Conservation (phyloP, 2,113 vertebrate genomes). For the Oreotrochilus melanogaster region DNA sequence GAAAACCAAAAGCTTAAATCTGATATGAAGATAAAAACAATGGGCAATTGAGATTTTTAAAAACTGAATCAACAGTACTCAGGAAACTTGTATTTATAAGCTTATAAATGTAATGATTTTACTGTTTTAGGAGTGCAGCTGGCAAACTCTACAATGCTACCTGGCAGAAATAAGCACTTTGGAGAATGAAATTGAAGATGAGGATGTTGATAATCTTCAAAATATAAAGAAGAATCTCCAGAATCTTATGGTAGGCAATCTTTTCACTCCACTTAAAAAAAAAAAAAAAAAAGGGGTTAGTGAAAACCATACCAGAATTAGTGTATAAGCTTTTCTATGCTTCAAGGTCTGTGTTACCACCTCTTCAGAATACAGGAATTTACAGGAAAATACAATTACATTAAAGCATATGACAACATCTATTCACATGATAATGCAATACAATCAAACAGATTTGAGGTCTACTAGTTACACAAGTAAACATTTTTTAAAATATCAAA, state of each 20-base stretch:
- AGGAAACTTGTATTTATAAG: not conserved
- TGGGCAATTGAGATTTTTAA: fast-evolving
- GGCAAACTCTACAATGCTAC: conserved; percentile 7
- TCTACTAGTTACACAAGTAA: not conserved
- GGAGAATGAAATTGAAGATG: not conserved
- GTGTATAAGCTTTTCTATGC: not conserved
- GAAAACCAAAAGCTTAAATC: not conserved
- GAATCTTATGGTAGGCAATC: not conserved
- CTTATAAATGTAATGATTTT: not conserved
- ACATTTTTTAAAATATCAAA: not conserved
- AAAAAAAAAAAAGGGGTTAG: not conserved
- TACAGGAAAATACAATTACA: not conserved
- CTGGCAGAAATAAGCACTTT: conserved; percentile 5
- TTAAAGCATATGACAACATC: not conserved
- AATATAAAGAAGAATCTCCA: conserved; percentile 5
- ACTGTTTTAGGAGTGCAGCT: conserved; percentile 33
- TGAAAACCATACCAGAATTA: not conserved
- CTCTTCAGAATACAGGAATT: not conserved
- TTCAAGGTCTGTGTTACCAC: not conserved
- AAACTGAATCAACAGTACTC: not conserved
- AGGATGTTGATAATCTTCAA: fast-evolving
- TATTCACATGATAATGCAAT: not conserved
- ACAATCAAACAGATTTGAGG: not conserved
- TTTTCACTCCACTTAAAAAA: not conserved
- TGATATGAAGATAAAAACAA: not conserved